Evolutionary conservation across 2,797 vertebrate species (phyloP).

Genomic region (Argentina silus): DNA sequence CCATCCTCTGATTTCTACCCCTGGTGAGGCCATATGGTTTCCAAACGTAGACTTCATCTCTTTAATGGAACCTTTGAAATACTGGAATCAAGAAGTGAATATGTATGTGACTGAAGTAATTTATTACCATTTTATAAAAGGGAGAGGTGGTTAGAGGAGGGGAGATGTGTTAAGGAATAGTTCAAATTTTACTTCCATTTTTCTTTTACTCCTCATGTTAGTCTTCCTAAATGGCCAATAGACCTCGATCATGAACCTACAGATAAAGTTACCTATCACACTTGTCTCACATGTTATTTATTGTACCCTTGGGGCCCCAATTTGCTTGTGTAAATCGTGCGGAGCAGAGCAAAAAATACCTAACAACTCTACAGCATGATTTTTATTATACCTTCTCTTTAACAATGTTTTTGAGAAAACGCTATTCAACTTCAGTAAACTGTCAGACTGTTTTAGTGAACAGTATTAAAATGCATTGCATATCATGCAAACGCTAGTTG

Average conservation of each 20-base stretch:
- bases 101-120: constrained; percentile 40
- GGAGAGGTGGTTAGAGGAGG: constrained; percentile 34
- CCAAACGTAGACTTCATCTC: constrained; percentile 31
- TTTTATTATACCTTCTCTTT: too few relatives aligned
- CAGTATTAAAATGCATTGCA: too few relatives aligned
- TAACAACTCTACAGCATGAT: too few relatives aligned
- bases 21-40: constrained; percentile 14
- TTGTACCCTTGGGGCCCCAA: too few relatives aligned
- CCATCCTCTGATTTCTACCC: too few relatives aligned
- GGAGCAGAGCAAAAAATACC: too few relatives aligned
- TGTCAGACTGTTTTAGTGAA: too few relatives aligned
- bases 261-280: neutral
- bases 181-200: constrained; percentile 57
- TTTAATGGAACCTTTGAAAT: constrained; percentile 37
- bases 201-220: constrained; percentile 20
- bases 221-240: constrained; percentile 36
- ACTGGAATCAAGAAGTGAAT: constrained; percentile 31
- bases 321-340: too few relatives aligned
- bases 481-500: too few relatives aligned
- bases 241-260: constrained; percentile 25
- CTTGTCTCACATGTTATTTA: too few relatives aligned
- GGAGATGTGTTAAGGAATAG: constrained; percentile 29
- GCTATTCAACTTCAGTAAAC: too few relatives aligned
- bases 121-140: constrained; percentile 48
- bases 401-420: too few relatives aligned